Evolutionary conservation across 2,113 vertebrate genomes (phyloP), one percentile per base, ranked within the genome.

Genomic region (Dasyornis broadbenti): DNA sequence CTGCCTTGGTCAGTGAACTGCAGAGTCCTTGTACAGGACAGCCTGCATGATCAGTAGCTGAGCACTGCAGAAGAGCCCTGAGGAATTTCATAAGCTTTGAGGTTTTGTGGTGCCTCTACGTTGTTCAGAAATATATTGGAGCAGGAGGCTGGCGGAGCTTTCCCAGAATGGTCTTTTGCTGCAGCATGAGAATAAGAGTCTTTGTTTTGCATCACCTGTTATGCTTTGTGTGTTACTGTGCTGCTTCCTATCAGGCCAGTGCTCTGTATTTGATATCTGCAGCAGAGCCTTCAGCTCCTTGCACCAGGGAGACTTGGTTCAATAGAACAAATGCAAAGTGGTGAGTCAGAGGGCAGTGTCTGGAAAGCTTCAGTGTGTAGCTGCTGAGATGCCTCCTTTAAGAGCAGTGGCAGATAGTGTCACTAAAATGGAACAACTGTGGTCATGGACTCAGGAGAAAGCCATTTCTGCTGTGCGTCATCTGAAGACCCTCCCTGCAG

Each of bases 391-490:
- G n/a, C 35, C 22, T 65, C 31, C 19, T n/a, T 72, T 70, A 61
- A 47, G 52, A 61, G 15, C 45, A 50, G 13, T 7, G 30, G 19
- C 13, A 7, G 15, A 7, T 42, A 52, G 16, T 40, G 35, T 82
- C 56, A n/a, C 53, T 82, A 4, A 49, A 82, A 49, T 1, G 4
- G 40, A 82, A 13, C 24, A 50, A 2, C 18, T 42, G 15, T 44
- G 47, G 20, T 37, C 14, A 4, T 5, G 11, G 60, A 26, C n/a
- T 82, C 26, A 31, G 68, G 44, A 76, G 35, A 59, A 83, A 57
- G 44, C 21, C 1, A 1, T 59, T 80, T 82, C 14, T 79, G 21
- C 42, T 14, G 0, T n/a, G 42, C 3, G 0, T 35, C 18, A n/a
- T 28, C 37, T 83, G 42, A 71, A 47, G 26, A 21, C 19, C 31